Percentiles rank a stretch among this genome's conserved stretches.
phyloP scores from a whole-genome alignment of 1,140 invertebrate genomes.

The Calliopsis andreniformis region DNA sequence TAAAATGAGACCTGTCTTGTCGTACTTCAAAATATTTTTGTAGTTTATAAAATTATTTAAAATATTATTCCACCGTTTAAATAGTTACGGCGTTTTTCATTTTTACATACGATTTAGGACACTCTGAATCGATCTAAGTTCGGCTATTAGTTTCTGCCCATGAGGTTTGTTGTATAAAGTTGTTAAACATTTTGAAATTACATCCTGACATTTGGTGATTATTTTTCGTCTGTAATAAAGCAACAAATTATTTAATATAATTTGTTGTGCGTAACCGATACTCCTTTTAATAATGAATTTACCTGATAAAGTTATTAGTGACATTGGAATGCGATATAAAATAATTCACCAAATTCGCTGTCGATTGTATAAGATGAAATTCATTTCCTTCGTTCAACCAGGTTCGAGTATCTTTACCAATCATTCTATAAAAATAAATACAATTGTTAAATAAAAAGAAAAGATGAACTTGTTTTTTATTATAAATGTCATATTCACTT shows the following conservation, averaged over 20 bases:
- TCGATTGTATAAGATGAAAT: conserved; percentile 88
- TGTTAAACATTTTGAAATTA: conserved; percentile 85
- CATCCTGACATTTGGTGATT: conserved; percentile 85
- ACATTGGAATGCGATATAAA: conserved; percentile 83
- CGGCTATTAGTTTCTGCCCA: conserved; percentile 81
- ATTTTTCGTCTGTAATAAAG: conserved; percentile 82
- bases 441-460: neutral
- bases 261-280: no score
- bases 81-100: conserved; percentile 33
- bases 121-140: conserved; percentile 82
- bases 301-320: conserved; percentile 82
- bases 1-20: neutral
- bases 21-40: neutral
- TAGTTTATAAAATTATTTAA: conserved; percentile 38
- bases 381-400: conserved; percentile 90
- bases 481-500: conserved; percentile 81
- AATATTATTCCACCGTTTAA: neutral
- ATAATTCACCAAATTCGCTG: conserved; percentile 85
- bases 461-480: conserved; percentile 11
- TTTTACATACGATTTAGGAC: conserved; percentile 78
- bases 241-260: conserved; percentile 41
- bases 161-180: conserved; percentile 86
- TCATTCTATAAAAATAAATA: conserved; percentile 81
- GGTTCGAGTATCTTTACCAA: conserved; percentile 87
- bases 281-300: no score